Conservation (phyloP, 2,797 vertebrate genomes). For the Orestias chungarensis region DNA sequence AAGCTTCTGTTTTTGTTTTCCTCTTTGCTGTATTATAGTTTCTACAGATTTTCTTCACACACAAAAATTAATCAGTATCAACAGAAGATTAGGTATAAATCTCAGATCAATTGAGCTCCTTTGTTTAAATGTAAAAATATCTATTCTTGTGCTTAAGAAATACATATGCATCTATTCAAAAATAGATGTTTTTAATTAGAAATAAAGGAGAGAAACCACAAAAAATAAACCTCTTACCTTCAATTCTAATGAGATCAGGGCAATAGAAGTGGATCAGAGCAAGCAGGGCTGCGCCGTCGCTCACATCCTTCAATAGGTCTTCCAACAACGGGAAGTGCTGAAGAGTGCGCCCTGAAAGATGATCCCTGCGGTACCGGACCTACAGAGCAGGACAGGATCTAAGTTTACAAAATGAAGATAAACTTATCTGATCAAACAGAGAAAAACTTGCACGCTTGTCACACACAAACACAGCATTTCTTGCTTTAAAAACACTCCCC, state of each 20-base stretch:
- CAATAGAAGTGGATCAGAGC: conserved; percentile 95
- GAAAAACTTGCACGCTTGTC: conserved; percentile 11
- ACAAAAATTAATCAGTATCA: not conserved
- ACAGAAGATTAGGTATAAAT: not conserved
- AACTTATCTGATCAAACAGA: not conserved
- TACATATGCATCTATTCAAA: not conserved
- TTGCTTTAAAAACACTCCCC: conserved; percentile 1
- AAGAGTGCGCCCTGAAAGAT: conserved; percentile 85
- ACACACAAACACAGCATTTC: conserved; percentile 22
- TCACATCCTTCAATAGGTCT: conserved; percentile 90
- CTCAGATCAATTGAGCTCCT: not conserved
- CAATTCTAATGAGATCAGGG: conserved; percentile 91
- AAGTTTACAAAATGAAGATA: conserved; percentile 2
- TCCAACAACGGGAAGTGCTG: conserved; percentile 91
- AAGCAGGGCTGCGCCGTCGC: conserved; percentile 89
- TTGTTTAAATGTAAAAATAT: not conserved
- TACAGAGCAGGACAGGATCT: conserved; percentile 49
- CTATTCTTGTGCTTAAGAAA: too few species aligned
- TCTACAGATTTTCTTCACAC: too few species aligned
- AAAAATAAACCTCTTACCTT: conserved; percentile 79
- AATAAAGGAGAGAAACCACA: not conserved
- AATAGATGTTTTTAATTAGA: not conserved
- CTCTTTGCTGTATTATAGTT: too few species aligned
- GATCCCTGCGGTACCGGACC: conserved; percentile 95
- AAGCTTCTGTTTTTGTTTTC: too few species aligned